Evolutionary conservation across 1,140 invertebrate genomes (phyloP).

Genomic region (Phthorimaea operculella): DNA sequence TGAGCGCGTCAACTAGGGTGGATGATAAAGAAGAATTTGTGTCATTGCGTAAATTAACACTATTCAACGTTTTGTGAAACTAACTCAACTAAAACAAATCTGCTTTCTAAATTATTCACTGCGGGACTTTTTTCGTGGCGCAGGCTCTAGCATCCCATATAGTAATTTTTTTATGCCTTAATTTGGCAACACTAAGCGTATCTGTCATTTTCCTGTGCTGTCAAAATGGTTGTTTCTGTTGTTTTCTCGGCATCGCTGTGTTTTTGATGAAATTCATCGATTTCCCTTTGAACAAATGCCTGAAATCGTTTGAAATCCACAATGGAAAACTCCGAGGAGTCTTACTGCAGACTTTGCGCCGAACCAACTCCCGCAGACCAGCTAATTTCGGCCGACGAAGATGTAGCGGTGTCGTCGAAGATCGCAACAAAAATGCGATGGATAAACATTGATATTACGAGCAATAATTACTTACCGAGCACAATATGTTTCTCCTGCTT

Average conservation of each 20-base stretch:
- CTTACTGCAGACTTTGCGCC: slow-evolving; percentile 53
- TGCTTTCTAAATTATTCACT: too few relatives aligned
- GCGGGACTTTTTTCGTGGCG: too few relatives aligned
- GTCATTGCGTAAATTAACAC: too few relatives aligned
- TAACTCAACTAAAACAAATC: too few relatives aligned
- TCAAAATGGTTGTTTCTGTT: not conserved
- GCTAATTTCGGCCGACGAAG: slow-evolving; percentile 40
- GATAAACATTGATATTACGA: slow-evolving; percentile 53
- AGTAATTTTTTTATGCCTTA: not conserved
- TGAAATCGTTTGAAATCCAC: not conserved
- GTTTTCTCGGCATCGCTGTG: not conserved
- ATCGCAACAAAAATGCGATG: slow-evolving; percentile 48
- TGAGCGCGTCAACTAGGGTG: too few relatives aligned
- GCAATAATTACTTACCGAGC: slow-evolving; percentile 33
- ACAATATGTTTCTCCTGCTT: slow-evolving; percentile 58
- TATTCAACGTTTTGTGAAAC: too few relatives aligned
- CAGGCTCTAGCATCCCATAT: too few relatives aligned
- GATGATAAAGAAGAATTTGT: too few relatives aligned
- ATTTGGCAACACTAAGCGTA: not conserved
- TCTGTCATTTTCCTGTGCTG: not conserved
- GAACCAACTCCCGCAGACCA: slow-evolving; percentile 41
- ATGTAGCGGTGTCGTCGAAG: slow-evolving; percentile 45
- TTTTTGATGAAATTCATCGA: not conserved
- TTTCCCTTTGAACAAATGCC: not conserved
- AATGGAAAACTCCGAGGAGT: slow-evolving; percentile 40